Percentiles rank a stretch among this genome's conserved stretches.
These are phyloP conservation scores for Pterostichus madidus DNA, from an alignment of 2,888 invertebrate species.

Conservation along the genomic window DNA sequence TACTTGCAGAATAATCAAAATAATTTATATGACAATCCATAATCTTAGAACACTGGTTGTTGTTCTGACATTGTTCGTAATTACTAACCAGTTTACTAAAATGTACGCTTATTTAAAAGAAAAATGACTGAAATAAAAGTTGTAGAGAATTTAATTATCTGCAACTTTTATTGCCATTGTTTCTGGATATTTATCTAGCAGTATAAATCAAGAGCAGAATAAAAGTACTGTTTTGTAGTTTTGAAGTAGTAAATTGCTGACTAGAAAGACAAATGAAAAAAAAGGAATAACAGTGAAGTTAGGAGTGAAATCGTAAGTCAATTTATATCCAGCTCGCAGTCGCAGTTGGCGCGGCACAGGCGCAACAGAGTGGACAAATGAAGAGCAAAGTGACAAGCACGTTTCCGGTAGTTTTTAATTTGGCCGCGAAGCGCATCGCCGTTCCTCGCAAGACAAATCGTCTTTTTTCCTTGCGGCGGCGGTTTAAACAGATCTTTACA, in stretches of 20 bases:
- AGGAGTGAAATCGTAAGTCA: conserved; percentile 50
- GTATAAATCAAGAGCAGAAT: conserved; percentile 32
- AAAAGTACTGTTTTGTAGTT: neutral
- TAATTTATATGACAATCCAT: no score
- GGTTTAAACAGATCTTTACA: conserved; percentile 67
- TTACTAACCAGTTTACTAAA: no score
- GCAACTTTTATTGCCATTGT: neutral
- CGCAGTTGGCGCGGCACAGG: conserved; percentile 23
- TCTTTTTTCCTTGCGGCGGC: conserved; percentile 58
- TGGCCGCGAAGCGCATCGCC: conserved; percentile 45
- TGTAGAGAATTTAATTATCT: neutral
- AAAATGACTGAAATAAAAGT: neutral
- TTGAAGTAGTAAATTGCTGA: conserved; percentile 41
- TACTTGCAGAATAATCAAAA: no score
- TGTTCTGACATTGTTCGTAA: no score
- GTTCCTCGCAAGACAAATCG: conserved; percentile 63
- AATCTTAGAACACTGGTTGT: no score
- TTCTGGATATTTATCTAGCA: neutral
- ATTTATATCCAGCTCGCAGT: conserved; percentile 31
- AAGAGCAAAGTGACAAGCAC: conserved; percentile 64
- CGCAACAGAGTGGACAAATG: conserved; percentile 60
- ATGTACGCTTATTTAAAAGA: no score
- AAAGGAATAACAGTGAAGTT: conserved; percentile 47
- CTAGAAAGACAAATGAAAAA: conserved; percentile 50
- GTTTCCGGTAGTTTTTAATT: conserved; percentile 65